Percentiles rank a stretch among this genome's conserved stretches.
These are phyloP conservation scores for Sciurus vulgaris DNA, from an alignment of 2,797 vertebrate genomes.

Conservation along the genomic window DNA sequence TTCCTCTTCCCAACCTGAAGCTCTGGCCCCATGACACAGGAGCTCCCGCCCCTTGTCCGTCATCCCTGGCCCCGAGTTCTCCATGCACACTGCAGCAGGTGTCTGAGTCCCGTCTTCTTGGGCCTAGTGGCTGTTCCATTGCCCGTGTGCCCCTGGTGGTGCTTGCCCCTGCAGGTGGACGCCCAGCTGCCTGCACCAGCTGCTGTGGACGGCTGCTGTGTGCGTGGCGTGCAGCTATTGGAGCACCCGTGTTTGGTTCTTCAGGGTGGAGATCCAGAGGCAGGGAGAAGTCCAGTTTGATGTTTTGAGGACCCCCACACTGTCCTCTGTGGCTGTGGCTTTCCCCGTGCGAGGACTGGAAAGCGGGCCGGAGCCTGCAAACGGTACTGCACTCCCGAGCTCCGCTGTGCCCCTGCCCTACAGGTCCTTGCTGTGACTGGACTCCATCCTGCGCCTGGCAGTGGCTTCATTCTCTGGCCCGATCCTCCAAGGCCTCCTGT, in stretches of 20 bases:
- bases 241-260: not conserved
- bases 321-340: not conserved
- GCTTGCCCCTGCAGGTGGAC: not conserved
- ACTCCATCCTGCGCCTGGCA: not conserved
- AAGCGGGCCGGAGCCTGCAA: not conserved
- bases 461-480: not conserved
- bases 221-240: fast-evolving
- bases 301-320: not conserved
- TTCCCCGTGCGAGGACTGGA: too few species aligned
- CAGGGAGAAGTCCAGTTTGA: fast-evolving
- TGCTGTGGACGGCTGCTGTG: not conserved
- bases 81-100: too few species aligned
- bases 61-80: too few species aligned
- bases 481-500: fast-evolving
- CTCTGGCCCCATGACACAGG: too few species aligned
- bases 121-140: too few species aligned
- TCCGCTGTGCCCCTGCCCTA: too few species aligned
- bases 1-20: too few species aligned
- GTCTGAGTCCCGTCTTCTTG: too few species aligned
- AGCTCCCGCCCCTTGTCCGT: too few species aligned
- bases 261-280: fast-evolving
- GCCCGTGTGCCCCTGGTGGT: not conserved
- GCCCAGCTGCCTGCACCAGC: fast-evolving
- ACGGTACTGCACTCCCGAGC: too few species aligned
- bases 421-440: fast-evolving